Evolutionary conservation across 2,113 vertebrate genomes (phyloP).

Genomic region (Tyrannus savana): DNA sequence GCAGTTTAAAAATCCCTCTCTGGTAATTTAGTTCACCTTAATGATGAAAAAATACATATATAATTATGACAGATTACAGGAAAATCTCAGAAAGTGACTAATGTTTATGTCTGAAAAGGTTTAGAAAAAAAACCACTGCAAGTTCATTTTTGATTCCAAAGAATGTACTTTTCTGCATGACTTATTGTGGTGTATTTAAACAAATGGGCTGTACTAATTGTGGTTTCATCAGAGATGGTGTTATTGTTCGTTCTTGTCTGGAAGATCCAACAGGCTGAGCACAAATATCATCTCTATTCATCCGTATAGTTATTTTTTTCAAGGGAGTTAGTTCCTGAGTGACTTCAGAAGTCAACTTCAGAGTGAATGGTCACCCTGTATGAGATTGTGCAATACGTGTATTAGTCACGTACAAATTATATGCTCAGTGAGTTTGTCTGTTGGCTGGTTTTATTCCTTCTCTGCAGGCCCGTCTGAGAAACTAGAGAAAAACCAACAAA

Average conservation of each 20-base stretch:
- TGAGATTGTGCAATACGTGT: not conserved
- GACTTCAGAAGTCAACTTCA: not conserved
- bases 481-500: not conserved
- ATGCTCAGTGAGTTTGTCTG: not conserved
- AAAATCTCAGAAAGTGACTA: conserved; percentile 20
- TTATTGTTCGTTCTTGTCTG: not conserved
- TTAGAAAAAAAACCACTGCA: not conserved
- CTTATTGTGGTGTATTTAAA: not conserved
- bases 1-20: not conserved
- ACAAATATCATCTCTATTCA: not conserved
- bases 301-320: not conserved
- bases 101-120: conserved; percentile 29
- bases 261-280: not conserved
- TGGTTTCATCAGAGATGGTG: not conserved
- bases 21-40: not conserved
- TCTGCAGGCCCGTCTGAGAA: not conserved
- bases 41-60: not conserved
- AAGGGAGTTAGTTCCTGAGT: not conserved
- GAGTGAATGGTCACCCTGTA: not conserved
- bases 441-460: not conserved
- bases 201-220: not conserved
- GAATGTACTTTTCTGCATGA: not conserved
- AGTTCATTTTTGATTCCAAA: conserved; percentile 6
- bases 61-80: conserved; percentile 2
- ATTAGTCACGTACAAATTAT: not conserved